phyloP scores from a whole-genome alignment of 2,797 vertebrate species.

The Sebastes hubbsi region DNA sequence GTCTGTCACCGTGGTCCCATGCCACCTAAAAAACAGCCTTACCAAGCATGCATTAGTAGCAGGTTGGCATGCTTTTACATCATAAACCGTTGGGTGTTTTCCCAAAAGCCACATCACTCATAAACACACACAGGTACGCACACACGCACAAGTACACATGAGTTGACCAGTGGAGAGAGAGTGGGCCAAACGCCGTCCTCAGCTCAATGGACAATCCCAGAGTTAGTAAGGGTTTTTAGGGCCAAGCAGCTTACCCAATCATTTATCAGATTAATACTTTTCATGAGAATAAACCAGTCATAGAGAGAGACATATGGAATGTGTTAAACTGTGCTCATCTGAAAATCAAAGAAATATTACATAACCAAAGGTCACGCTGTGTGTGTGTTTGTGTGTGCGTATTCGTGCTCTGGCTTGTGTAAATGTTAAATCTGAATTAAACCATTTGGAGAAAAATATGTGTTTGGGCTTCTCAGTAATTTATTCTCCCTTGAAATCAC shows the following conservation, averaged over 20 bases:
- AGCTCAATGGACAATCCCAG: constrained; percentile 74
- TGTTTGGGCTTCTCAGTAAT: neutral
- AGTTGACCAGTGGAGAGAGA: constrained; percentile 54
- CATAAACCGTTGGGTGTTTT: constrained; percentile 71
- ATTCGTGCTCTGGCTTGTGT: constrained; percentile 10
- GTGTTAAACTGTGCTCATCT: constrained; percentile 68
- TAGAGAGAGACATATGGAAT: constrained; percentile 72
- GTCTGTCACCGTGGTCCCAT: constrained; percentile 22
- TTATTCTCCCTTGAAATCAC: constrained; percentile 10
- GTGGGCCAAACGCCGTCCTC: constrained; percentile 64
- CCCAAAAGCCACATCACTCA: constrained; percentile 54
- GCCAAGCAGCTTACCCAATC: constrained; percentile 80
- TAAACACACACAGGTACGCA: constrained; percentile 14
- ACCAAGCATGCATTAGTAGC: constrained; percentile 71
- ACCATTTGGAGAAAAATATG: constrained; percentile 8
- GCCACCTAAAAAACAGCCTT: constrained; percentile 23
- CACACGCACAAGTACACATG: constrained; percentile 34
- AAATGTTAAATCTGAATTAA: constrained; percentile 53
- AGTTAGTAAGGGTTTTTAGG: constrained; percentile 75
- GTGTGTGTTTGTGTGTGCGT: neutral
- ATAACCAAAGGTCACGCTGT: constrained; percentile 60
- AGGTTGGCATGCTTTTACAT: constrained; percentile 74
- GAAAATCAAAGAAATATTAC: constrained; percentile 69
- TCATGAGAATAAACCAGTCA: constrained; percentile 79
- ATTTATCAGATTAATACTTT: constrained; percentile 83